Percentiles rank a stretch among this genome's conserved stretches.
Evolutionary conservation across 2,113 vertebrate species (phyloP).

Genomic region (Xiphophorus maculatus): DNA sequence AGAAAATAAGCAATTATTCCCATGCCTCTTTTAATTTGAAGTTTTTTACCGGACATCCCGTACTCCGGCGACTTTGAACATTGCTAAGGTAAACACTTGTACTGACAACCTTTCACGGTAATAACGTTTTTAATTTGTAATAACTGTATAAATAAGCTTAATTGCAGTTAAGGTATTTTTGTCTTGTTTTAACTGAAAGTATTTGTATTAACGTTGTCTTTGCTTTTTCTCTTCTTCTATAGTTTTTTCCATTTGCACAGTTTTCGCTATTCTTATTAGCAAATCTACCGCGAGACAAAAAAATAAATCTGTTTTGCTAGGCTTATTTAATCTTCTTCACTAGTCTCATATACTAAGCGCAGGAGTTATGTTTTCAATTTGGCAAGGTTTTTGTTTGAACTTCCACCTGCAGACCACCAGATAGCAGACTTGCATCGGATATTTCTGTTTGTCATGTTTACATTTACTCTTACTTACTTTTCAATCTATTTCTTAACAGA

Average conservation of each 20-base stretch:
- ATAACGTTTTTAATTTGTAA: background rate
- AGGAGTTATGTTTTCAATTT: background rate
- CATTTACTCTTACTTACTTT: background rate
- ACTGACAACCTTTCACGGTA: conserved; percentile 41
- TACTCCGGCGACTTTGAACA: background rate
- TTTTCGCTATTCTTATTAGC: background rate
- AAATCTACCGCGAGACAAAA: background rate
- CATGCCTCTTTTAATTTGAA: conserved; percentile 41
- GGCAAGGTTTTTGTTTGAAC: background rate
- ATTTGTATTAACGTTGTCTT: background rate
- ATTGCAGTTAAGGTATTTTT: background rate
- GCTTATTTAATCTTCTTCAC: background rate
- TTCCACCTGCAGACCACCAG: conserved; percentile 35
- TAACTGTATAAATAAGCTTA: background rate
- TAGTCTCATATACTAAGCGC: background rate
- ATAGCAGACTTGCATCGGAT: conserved; percentile 31
- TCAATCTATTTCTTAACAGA: conserved; percentile 38
- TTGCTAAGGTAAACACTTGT: rapidly evolving
- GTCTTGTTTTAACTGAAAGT: background rate
- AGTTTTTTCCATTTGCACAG: background rate
- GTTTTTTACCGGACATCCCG: conserved; percentile 15
- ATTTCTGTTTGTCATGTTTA: background rate
- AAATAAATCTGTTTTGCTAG: background rate
- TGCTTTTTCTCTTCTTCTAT: background rate
- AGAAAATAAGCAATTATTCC: background rate